Base-by-base conservation (phyloP, 53 echinoderm and acorn worm species). In the Hippasteria phrygiana region DNA sequence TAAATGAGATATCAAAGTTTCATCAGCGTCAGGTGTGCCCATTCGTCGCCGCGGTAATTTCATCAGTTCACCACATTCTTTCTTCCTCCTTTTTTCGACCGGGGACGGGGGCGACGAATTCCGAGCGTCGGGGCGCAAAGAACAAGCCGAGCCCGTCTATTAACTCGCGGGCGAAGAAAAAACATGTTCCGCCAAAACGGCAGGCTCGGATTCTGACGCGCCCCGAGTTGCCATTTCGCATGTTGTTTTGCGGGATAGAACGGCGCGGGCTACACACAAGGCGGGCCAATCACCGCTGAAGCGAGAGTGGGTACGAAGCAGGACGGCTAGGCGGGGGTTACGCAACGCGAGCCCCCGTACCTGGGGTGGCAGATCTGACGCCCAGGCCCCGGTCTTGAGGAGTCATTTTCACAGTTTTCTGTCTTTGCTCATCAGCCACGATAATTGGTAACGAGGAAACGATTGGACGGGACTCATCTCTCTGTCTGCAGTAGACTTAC, bases 1-100 rank as follows among this genome's bases (percentile, higher is more conserved):
- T 96, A 96, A 94, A 94, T 92, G 96, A 90, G 96, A 96, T 96
- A 96, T 96, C 90, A 96, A 96, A 90, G 72, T 96, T 96, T 96
- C 87, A 96, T 94, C 90, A 90, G 92, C 64, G 78, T 77, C 80
- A 89, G 91, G 96, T 90, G 90, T 90, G 65, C 56, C 85, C 74
- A 87, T 59, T 87, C 87, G 81, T 78, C 79, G 87, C 93, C 81
- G 90, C 48, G 63, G 96, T 91, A 92, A 93, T 93, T 96, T 93
- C 90, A 85, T 85, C 85, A 85, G 85, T 85, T 85, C 70, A 53
- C 71, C 47, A 35, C 39, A 36, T 71, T 87, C 87, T 87, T 51
- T 86, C 89, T 69, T 90, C 81, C 63, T 56, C 88, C 43, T 76
- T 39, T 59, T 81, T 80, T 92, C 79, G 43, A 42, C 59, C 28